Evolutionary conservation across 1,140 invertebrate genomes (phyloP).

Genomic region (Bilobella aurantiaca): DNA sequence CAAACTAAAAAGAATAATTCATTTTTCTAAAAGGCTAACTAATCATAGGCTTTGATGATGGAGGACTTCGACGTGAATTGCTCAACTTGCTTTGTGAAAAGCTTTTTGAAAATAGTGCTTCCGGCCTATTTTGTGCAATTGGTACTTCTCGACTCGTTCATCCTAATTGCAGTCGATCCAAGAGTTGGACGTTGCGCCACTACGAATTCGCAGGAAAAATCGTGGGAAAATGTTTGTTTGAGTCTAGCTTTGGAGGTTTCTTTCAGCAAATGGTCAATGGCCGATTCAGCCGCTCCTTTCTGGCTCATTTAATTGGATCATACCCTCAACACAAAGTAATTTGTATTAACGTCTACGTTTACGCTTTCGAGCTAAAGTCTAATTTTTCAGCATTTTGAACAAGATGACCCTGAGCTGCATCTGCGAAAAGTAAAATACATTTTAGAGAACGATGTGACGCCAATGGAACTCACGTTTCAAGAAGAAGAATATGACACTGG

Average conservation of each 20-base stretch:
- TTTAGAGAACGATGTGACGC: constrained; percentile 65
- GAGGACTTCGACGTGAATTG: constrained; percentile 83
- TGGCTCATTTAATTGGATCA: constrained; percentile 84
- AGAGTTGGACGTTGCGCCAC: constrained; percentile 70
- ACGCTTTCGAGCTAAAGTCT: constrained; percentile 29
- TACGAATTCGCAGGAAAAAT: constrained; percentile 88
- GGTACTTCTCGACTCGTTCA: constrained; percentile 59
- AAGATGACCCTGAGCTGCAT: constrained; percentile 87
- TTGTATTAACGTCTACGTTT: no score
- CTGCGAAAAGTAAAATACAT: constrained; percentile 86
- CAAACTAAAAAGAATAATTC: background rate
- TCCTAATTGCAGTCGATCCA: constrained; percentile 66
- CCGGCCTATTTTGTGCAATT: constrained; percentile 55
- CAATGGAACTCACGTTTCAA: constrained; percentile 72
- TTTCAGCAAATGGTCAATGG: constrained; percentile 79
- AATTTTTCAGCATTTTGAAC: constrained; percentile 72
- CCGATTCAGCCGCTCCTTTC: constrained; percentile 76
- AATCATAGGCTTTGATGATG: constrained; percentile 69
- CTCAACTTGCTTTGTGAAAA: constrained; percentile 76
- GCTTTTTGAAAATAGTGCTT: constrained; percentile 54
- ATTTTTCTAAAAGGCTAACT: constrained; percentile 5
- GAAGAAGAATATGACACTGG: constrained; percentile 72
- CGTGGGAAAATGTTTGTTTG: constrained; percentile 86
- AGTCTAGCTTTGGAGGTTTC: constrained; percentile 73
- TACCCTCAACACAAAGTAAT: constrained; percentile 78